Conservation (phyloP, 2,797 vertebrate genomes). For the Spea hammondii region DNA sequence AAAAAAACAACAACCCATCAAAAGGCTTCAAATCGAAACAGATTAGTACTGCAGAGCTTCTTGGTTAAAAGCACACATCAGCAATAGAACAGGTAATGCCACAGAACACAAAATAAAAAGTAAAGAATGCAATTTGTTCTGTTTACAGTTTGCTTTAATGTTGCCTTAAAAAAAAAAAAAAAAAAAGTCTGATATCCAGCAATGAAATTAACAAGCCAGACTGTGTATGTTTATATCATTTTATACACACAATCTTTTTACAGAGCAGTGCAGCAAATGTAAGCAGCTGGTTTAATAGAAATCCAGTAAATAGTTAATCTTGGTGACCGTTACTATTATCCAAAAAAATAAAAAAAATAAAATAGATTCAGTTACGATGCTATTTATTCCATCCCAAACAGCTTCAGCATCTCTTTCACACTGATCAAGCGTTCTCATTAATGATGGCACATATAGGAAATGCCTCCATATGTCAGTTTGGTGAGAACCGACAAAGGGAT, state of each 20-base stretch:
- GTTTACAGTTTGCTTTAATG: too few species aligned
- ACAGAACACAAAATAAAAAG: too few species aligned
- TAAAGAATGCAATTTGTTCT: too few species aligned
- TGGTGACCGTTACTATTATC: slow-evolving; percentile 16
- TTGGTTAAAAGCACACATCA: slow-evolving; percentile 9
- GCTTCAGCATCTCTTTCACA: not conserved
- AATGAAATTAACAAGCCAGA: too few species aligned
- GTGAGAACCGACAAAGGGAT: too few species aligned
- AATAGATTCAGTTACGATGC: not conserved
- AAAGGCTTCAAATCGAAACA: slow-evolving; percentile 49
- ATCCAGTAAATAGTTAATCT: slow-evolving; percentile 7
- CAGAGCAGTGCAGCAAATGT: not conserved
- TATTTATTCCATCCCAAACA: slow-evolving; percentile 14
- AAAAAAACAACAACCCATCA: slow-evolving; percentile 49
- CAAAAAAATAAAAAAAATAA: not conserved
- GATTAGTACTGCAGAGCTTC: slow-evolving; percentile 25
- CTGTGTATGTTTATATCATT: too few species aligned
- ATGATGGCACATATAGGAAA: too few species aligned
- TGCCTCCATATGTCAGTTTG: too few species aligned
- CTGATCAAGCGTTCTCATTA: too few species aligned
- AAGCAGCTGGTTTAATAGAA: not conserved
- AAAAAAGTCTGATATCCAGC: too few species aligned
- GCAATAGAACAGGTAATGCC: not conserved
- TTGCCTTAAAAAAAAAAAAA: too few species aligned
- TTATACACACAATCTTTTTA: not conserved